Percentiles rank a stretch among this genome's conserved stretches.
These are phyloP conservation scores for Oriolus oriolus DNA, from an alignment of 2,113 vertebrate genomes.

Conservation along the genomic window DNA sequence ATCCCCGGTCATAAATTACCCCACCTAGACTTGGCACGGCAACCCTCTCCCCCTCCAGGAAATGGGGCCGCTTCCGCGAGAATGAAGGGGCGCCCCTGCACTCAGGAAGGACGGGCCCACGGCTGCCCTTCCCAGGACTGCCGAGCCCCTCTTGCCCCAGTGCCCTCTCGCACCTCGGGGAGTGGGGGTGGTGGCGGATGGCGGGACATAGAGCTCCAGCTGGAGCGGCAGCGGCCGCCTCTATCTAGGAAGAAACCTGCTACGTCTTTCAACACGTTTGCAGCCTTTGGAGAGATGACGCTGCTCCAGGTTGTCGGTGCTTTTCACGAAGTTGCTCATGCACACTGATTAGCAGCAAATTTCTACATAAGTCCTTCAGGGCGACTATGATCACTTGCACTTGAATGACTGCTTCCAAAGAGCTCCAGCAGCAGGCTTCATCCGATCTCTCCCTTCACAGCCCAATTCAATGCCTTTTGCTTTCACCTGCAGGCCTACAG, in stretches of 20 bases:
- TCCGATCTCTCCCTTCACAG: fast-evolving
- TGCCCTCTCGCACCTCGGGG: fast-evolving
- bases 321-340: not conserved
- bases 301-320: not conserved
- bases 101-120: not conserved
- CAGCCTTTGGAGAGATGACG: not conserved
- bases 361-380: not conserved
- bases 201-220: fast-evolving
- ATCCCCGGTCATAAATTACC: not conserved
- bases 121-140: not conserved
- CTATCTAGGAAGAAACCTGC: not conserved
- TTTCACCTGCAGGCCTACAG: not conserved
- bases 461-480: not conserved
- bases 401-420: not conserved
- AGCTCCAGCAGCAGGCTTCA: not conserved
- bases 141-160: not conserved
- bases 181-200: fast-evolving
- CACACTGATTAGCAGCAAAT: not conserved
- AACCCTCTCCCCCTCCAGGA: fast-evolving
- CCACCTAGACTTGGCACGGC: not conserved
- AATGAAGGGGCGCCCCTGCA: not conserved
- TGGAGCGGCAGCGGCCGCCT: fast-evolving
- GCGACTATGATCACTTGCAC: fast-evolving
- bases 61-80: not conserved
- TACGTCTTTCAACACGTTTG: fast-evolving